A percentile compares a stretch with the other conserved stretches of the same genome.
Evolutionary conservation across 1,140 invertebrate species (phyloP).

Genomic region (Bombus superbus): DNA sequence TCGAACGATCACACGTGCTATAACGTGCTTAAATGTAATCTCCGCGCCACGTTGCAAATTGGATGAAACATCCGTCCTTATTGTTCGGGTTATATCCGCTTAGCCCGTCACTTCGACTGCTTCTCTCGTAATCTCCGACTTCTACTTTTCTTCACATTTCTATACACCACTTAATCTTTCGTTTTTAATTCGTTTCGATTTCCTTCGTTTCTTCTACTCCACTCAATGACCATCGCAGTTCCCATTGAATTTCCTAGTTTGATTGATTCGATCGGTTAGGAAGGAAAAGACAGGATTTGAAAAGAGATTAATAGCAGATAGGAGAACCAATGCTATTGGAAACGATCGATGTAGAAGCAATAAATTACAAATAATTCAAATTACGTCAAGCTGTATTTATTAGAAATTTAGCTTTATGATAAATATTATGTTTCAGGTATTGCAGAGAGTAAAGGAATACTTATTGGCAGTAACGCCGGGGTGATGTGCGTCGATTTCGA

Average conservation of each 20-base stretch:
- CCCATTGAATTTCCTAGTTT: not conserved
- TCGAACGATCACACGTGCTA: conserved; percentile 39
- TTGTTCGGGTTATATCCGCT: conserved; percentile 61
- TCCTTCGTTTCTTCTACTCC: not conserved
- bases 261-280: not conserved
- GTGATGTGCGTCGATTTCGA: conserved; percentile 98
- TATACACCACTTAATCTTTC: not conserved
- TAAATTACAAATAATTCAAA: not conserved
- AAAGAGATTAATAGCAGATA: not conserved
- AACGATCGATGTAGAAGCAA: not conserved
- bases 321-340: not conserved
- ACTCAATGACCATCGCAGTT: not conserved
- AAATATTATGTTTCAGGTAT: conserved; percentile 83
- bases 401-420: not conserved
- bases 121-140: conserved; percentile 2
- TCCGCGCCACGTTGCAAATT: conserved; percentile 56
- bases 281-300: not conserved
- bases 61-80: conserved; percentile 64
- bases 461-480: conserved; percentile 95
- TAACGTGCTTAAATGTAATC: conserved; percentile 55
- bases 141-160: not conserved
- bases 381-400: not conserved
- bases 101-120: conserved; percentile 23
- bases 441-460: conserved; percentile 88
- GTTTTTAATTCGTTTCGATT: not conserved